Percentiles rank a stretch among this genome's conserved stretches.
Conservation (phyloP, 2,797 vertebrate genomes). For the Muscicapa comitata region DNA sequence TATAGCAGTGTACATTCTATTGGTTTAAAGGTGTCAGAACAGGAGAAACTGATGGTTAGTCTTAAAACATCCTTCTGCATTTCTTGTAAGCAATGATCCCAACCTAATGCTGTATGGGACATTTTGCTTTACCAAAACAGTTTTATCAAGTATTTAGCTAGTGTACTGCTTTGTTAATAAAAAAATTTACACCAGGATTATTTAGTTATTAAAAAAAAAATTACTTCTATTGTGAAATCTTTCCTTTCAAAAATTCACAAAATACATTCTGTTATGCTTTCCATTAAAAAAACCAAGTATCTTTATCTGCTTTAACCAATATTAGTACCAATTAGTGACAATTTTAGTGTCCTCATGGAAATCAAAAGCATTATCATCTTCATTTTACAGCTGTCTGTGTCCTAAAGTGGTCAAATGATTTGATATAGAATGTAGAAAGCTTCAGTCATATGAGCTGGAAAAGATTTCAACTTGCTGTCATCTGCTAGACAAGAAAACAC, state of each 20-base stretch:
- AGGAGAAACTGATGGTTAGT: neutral
- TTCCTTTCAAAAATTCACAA: neutral
- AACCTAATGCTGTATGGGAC: neutral
- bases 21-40: neutral
- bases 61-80: neutral
- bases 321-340: neutral
- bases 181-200: neutral
- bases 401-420: neutral
- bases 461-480: neutral
- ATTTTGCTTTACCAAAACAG: neutral
- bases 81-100: neutral
- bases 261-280: neutral
- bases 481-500: neutral
- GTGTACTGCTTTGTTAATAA: neutral
- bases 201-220: neutral
- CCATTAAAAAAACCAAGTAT: neutral
- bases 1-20: neutral
- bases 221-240: neutral
- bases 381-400: neutral
- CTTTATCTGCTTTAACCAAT: slow-evolving; percentile 3
- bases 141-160: neutral
- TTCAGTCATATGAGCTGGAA: slow-evolving; percentile 17
- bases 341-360: neutral
- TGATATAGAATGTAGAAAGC: neutral
- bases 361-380: neutral